Conservation (phyloP, 1,140 invertebrate genomes). For the Sycobia sp. region DNA sequence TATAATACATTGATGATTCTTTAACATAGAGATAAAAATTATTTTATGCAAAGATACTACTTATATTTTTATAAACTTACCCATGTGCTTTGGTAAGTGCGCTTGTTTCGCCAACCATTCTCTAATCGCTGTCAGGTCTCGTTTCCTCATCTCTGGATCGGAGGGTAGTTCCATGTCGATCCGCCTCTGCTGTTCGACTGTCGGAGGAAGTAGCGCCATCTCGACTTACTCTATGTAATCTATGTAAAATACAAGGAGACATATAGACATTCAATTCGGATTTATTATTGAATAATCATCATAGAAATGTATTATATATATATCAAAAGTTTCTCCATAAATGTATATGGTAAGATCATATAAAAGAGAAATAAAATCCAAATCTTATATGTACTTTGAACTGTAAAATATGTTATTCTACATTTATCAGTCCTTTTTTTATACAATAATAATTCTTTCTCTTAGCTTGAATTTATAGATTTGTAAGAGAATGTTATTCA, state of each 20-base stretch:
- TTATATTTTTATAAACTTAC: constrained; percentile 37
- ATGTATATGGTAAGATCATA: no score
- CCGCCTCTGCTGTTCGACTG: constrained; percentile 50
- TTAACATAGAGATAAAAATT: no score
- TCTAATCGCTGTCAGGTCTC: constrained; percentile 48
- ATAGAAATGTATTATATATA: no score
- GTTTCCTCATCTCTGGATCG: constrained; percentile 53
- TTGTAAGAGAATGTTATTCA: no score
- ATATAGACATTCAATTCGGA: not conserved
- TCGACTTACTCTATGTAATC: constrained; percentile 11
- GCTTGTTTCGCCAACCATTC: constrained; percentile 63
- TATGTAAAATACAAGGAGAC: not conserved
- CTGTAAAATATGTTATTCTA: no score
- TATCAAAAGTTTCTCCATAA: no score
- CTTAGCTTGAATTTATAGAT: no score
- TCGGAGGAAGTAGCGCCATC: constrained; percentile 56
- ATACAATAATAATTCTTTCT: no score
- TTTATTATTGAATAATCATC: not conserved
- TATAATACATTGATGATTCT: no score
- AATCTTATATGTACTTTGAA: no score
- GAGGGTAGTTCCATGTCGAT: constrained; percentile 52
- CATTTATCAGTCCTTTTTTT: no score
- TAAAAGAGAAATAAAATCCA: not conserved
- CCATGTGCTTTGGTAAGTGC: constrained; percentile 59
- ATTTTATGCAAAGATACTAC: no score